Base-by-base conservation (phyloP, 2,888 invertebrate genomes). In the Amphipyra tragopoginis region DNA sequence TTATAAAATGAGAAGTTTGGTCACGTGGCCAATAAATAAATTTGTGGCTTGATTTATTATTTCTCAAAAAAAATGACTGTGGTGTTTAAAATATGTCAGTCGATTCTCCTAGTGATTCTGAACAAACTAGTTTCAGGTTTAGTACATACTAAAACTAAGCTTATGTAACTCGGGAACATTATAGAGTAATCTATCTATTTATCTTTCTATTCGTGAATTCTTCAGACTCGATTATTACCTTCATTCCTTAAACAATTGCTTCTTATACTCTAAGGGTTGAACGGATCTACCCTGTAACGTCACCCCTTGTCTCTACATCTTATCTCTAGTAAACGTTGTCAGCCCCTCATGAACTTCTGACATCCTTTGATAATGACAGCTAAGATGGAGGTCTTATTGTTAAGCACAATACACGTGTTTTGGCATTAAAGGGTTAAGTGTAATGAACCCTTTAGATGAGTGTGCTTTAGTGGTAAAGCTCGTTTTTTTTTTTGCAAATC, bases 371-470 rank as follows among this genome's bases (percentile, higher is more conserved):
- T 68, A 73, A 73, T 62, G 70, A 62, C 69, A 68, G 39, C 21
- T 55, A 42, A 68, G 73, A 73, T 47, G 52, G 53, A 53, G 70
- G 70, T 57, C 73, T 62, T 73, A 70, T 47, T 68, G 73, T 68
- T 39, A 44, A 48, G 10, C 34, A 53, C 36, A 62, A 15, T 73
- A 68, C 69, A 56, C 62, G 56, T 73, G 73, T 70, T 21, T 5
- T 29, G 43, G 47, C 21, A 36, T 68, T 73, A 62, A 40, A 36
- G 56, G 62, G 56, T 56, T 62, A 66, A 67, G 59, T 50, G 33
- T 65, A 53, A 59, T 65, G 50, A 59, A 71, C 65, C 40, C 53
- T 45, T 43, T 5, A 40, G n/a, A 7, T 5, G 34, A 10, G 51
- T 54, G 50, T 43, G 4, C 15, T 60, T 54, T 40, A 34, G 0